A percentile compares a stretch with the other conserved stretches of the same genome.
These are phyloP conservation scores for Zaprionus tsacasi DNA, from an alignment of 1,140 invertebrate species.

Conservation along the genomic window DNA sequence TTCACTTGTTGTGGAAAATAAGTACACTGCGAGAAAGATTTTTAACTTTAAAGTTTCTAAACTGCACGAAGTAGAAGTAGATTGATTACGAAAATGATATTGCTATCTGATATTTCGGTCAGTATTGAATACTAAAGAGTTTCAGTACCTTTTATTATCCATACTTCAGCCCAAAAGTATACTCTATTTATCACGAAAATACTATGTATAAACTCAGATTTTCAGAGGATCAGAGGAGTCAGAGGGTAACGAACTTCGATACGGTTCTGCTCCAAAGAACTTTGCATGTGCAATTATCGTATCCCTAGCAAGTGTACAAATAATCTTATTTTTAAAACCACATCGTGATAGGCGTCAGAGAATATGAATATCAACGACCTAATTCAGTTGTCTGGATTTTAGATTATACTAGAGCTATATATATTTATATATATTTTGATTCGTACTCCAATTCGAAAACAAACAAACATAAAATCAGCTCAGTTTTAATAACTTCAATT, in stretches of 20 bases:
- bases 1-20: not conserved
- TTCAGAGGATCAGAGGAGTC: not conserved
- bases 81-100: too few relatives aligned
- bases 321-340: not conserved
- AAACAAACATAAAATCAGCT: slow-evolving; percentile 6
- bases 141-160: not conserved
- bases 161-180: not conserved
- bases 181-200: not conserved
- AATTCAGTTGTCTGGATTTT: not conserved
- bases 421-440: not conserved
- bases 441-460: too few relatives aligned
- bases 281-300: slow-evolving; percentile 1
- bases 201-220: not conserved
- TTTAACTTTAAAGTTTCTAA: not conserved
- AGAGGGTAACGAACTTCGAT: not conserved
- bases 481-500: slow-evolving; percentile 3
- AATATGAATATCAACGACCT: not conserved
- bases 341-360: not conserved
- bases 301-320: not conserved
- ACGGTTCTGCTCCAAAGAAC: not conserved
- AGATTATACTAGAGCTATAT: not conserved
- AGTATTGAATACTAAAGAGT: not conserved
- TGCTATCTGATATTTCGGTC: too few relatives aligned
- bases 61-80: not conserved
- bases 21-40: slow-evolving; percentile 8